Base-by-base conservation (phyloP, 1,140 invertebrate species). In the Acromyrmex echinatior region DNA sequence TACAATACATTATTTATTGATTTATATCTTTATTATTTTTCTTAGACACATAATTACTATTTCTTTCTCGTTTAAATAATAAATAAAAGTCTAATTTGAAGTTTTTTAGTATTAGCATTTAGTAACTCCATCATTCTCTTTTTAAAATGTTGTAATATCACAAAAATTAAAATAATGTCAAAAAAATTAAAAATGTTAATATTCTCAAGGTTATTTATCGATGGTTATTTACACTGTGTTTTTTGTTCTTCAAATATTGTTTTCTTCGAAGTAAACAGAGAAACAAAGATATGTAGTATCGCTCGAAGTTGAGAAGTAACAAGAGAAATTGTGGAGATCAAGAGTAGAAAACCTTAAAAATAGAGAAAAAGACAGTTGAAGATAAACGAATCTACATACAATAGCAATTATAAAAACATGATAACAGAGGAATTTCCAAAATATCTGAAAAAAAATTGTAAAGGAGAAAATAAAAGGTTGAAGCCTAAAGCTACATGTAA, bases 81-180 rank as follows among this genome's bases (percentile, higher is more conserved):
- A 35, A 56, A 49, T 25, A 28, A 71, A 71, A 2, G 14, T 3
- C 66, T 7, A 39, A 5, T 70, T 25, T 70, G 1, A 70, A 25
- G 14, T 49, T 25, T 51, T 70, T n/a, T 14, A 14, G 12, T 51
- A 49, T 51, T 51, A 18, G 21, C 21, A 49, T 51, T 51, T 12
- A 51, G 4, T 18, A 51, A 35, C 9, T 65, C 3, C 5, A 68
- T 68, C 7, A 70, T 49, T 49, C 39, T 12, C 4, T 25, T 25
- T 4, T 21, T 16, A 51, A 28, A 18, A 28, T 73, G 0, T 21
- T 70, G 9, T 49, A 12, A 16, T 16, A 3, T 71, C 3, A 49
- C 14, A 74, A 74, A 74, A 35, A 35, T 74, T 35, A 25, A 58
- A 76, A 35, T 58, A 58, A 28, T 14, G 31, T n/a, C 21, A 21